Evolutionary conservation across 2,113 vertebrate genomes (phyloP).

Genomic region (Centropus bengalensis): DNA sequence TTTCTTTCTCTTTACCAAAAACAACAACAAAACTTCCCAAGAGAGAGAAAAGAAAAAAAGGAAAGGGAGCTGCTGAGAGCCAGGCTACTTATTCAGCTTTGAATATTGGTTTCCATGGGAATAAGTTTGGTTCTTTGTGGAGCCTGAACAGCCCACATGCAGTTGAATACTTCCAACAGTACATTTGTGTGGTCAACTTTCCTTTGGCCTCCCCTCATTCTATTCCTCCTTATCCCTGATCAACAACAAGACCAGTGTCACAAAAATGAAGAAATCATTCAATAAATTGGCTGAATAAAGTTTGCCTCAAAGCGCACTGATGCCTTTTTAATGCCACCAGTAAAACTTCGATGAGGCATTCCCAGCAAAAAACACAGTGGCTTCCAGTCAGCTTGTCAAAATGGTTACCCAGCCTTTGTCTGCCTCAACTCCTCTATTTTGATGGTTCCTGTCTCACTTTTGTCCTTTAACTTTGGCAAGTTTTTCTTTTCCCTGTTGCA

Average conservation of each 20-base stretch:
- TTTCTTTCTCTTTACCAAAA: constrained; percentile 61
- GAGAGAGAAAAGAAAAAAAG: constrained; percentile 62
- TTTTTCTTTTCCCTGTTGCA: background rate
- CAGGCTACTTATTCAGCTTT: constrained; percentile 57
- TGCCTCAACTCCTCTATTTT: background rate
- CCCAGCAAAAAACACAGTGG: constrained; percentile 2
- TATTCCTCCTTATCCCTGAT: constrained; percentile 17
- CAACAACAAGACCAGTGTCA: constrained; percentile 35
- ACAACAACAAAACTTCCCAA: constrained; percentile 70
- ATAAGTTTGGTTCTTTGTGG: constrained; percentile 71
- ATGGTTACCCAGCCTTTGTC: background rate
- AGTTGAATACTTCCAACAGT: constrained; percentile 41
- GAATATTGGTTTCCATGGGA: constrained; percentile 77
- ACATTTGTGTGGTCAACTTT: constrained; percentile 72
- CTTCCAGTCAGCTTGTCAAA: constrained; percentile 2
- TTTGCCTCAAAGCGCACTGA: constrained; percentile 33
- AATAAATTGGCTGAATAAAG: constrained; percentile 43
- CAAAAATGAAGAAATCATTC: constrained; percentile 54
- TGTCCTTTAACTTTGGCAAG: background rate
- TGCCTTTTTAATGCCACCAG: constrained; percentile 13
- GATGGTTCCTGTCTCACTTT: background rate
- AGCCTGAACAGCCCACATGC: constrained; percentile 25
- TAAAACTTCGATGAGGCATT: constrained; percentile 2
- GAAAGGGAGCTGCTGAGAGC: constrained; percentile 67
- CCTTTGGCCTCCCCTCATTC: constrained; percentile 19